Conservation (phyloP, 2,797 vertebrate genomes). For the Neostethus bicornis region DNA sequence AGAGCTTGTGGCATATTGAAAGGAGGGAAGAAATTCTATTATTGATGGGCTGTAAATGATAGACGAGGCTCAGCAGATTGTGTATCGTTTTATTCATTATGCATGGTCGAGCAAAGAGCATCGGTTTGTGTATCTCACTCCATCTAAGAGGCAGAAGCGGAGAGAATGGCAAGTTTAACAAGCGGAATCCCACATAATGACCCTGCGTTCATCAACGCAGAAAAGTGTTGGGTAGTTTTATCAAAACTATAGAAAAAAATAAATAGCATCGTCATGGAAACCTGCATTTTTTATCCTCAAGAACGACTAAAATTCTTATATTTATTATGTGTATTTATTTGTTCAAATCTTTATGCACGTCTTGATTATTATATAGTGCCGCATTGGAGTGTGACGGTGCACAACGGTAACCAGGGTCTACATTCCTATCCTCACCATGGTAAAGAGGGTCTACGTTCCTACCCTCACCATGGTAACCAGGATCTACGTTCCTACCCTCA, state of each 20-base stretch:
- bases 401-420: no score
- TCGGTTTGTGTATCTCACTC: slow-evolving; percentile 55
- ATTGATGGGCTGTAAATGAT: slow-evolving; percentile 86
- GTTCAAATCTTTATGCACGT: no score
- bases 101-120: slow-evolving; percentile 68
- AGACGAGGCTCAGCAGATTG: slow-evolving; percentile 84
- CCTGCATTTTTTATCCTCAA: slow-evolving; percentile 39
- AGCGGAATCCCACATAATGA: slow-evolving; percentile 21
- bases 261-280: slow-evolving; percentile 63
- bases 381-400: no score
- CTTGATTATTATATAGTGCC: no score
- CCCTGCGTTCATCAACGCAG: slow-evolving; percentile 31
- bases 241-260: no score
- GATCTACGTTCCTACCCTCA: no score
- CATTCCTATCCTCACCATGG: no score
- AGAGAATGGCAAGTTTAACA: slow-evolving; percentile 37
- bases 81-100: slow-evolving; percentile 83
- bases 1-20: slow-evolving; percentile 57
- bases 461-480: no score
- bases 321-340: no score
- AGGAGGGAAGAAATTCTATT: slow-evolving; percentile 74
- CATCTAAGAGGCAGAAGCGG: slow-evolving; percentile 50
- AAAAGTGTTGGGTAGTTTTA: slow-evolving; percentile 46
- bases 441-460: no score
- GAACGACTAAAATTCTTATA: slow-evolving; percentile 34